These are phyloP conservation scores for Cydia pomonella DNA, from an alignment of 1,140 invertebrate genomes.

Conservation along the genomic window DNA sequence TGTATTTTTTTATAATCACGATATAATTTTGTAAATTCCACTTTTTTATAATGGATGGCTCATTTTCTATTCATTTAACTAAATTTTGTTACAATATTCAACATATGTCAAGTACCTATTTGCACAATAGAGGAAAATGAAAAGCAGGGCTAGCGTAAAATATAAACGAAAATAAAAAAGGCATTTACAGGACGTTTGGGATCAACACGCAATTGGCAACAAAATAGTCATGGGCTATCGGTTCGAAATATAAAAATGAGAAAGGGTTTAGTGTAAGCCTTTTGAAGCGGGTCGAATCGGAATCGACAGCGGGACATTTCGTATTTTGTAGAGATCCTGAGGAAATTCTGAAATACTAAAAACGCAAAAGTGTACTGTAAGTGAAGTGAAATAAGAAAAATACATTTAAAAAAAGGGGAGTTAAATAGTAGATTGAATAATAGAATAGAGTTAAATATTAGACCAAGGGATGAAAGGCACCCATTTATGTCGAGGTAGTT, in stretches of 20 bases:
- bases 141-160: not conserved
- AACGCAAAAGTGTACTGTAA: not conserved
- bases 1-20: no score
- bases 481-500: no score
- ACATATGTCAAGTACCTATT: no score
- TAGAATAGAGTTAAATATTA: no score
- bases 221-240: conserved; percentile 70
- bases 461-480: no score
- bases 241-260: conserved; percentile 73
- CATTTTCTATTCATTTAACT: no score
- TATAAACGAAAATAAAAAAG: conserved; percentile 34
- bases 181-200: conserved; percentile 45
- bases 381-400: not conserved
- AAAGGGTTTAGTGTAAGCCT: conserved; percentile 75
- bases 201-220: conserved; percentile 74
- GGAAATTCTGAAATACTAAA: not conserved
- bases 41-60: no score
- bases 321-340: conserved; percentile 61
- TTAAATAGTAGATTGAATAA: no score
- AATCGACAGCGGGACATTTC: conserved; percentile 72
- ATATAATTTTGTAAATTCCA: no score
- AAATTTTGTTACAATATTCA: no score
- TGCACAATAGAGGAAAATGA: not conserved
- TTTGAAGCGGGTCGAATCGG: conserved; percentile 78
- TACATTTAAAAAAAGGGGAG: no score